phyloP scores from a whole-genome alignment of 2,113 vertebrate genomes.

The Arvicanthis niloticus region DNA sequence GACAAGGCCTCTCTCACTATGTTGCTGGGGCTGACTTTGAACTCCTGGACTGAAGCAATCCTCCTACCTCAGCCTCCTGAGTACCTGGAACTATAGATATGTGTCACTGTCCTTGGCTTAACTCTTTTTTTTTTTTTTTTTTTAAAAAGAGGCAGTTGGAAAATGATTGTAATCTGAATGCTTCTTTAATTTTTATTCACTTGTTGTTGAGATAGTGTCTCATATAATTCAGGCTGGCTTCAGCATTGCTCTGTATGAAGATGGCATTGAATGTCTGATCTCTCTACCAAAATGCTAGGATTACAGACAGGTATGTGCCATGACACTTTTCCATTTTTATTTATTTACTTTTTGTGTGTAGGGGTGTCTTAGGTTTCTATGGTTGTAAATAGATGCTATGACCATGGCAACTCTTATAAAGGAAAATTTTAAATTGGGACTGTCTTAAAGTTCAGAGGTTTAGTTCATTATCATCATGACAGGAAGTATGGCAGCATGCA shows the following conservation, averaged over 20 bases:
- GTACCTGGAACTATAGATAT: not conserved
- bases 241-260: not conserved
- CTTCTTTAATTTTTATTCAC: not conserved
- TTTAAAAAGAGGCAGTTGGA: not conserved
- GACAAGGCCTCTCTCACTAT: not conserved
- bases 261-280: not conserved
- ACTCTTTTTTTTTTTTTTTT: constrained; percentile 14
- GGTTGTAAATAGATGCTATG: not conserved
- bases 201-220: not conserved
- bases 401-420: not conserved
- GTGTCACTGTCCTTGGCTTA: not conserved
- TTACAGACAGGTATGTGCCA: not conserved
- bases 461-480: not conserved
- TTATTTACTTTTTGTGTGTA: not conserved
- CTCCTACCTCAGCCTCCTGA: not conserved
- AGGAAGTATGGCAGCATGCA: not conserved
- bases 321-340: not conserved
- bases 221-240: not conserved
- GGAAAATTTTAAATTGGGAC: not conserved
- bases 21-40: not conserved
- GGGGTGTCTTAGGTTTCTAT: not conserved
- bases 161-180: not conserved
- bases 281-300: not conserved
- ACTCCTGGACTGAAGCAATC: not conserved
- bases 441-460: not conserved